phyloP scores from a whole-genome alignment of 2,113 vertebrate genomes.

The Gnathonemus echidnorhynchus region DNA sequence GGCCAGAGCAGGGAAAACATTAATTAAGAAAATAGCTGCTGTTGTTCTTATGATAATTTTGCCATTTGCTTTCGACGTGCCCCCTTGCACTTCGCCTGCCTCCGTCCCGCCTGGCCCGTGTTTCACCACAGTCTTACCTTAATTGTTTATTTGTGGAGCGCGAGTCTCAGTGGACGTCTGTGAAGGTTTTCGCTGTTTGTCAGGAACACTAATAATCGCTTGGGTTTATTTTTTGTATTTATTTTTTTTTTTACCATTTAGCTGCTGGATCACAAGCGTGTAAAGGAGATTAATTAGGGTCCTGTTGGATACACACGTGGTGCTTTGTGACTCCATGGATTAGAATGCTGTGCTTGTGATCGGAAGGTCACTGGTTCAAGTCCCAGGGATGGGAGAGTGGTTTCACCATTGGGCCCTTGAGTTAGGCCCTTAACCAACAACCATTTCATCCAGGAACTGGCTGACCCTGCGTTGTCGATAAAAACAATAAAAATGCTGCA shows the following conservation, averaged over 20 bases:
- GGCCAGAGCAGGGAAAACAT: background rate
- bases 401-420: background rate
- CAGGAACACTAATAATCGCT: background rate
- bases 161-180: background rate
- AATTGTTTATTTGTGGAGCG: background rate
- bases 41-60: constrained; percentile 12
- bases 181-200: background rate
- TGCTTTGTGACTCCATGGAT: background rate
- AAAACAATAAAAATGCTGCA: background rate
- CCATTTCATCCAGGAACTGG: background rate
- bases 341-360: background rate
- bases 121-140: background rate
- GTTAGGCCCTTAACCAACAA: background rate
- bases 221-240: background rate
- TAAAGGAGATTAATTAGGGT: background rate
- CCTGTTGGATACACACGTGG: background rate
- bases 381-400: background rate
- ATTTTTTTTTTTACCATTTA: background rate
- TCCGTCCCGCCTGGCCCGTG: constrained; percentile 30
- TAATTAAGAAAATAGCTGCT: constrained; percentile 15
- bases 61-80: background rate
- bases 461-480: background rate
- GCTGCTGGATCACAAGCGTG: background rate
- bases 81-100: constrained; percentile 41
- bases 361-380: background rate